phyloP scores from a whole-genome alignment of 2,888 invertebrate species.

The Sabatieria punctata region DNA sequence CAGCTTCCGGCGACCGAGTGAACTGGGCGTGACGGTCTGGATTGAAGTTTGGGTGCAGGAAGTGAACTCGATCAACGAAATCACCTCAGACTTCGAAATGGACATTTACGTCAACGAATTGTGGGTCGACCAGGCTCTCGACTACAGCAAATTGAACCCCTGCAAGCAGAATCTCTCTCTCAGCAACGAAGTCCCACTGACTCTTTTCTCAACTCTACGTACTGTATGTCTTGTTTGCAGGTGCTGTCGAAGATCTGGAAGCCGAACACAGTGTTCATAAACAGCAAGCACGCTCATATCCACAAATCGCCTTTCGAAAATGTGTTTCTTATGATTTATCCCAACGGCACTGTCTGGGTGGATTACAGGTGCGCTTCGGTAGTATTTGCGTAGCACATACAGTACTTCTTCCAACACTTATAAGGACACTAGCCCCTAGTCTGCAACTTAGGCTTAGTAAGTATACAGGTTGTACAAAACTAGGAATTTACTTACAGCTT shows the following conservation, averaged over 20 bases:
- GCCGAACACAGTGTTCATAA: conserved; percentile 27
- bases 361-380: conserved; percentile 24
- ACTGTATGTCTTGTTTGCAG: no score
- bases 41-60: conserved; percentile 28
- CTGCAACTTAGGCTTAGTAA: no score
- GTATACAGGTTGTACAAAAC: no score
- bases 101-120: conserved; percentile 24
- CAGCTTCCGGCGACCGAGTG: conserved; percentile 18
- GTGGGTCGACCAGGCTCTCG: conserved; percentile 20
- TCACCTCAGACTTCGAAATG: conserved; percentile 25
- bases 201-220: no score
- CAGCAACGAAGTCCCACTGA: conserved; percentile 22
- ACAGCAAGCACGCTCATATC: conserved; percentile 22
- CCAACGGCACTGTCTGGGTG: conserved; percentile 30
- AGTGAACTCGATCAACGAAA: conserved; percentile 24
- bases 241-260: conserved; percentile 26
- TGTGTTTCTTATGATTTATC: conserved; percentile 29
- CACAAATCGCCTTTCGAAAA: conserved; percentile 25
- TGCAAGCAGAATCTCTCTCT: conserved; percentile 26
- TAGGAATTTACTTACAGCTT: no score
- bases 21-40: conserved; percentile 23
- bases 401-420: no score
- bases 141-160: conserved; percentile 23
- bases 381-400: no score
- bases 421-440: no score